Conservation (phyloP, 2,797 vertebrate species). For the Centroberyx gerrardi region DNA sequence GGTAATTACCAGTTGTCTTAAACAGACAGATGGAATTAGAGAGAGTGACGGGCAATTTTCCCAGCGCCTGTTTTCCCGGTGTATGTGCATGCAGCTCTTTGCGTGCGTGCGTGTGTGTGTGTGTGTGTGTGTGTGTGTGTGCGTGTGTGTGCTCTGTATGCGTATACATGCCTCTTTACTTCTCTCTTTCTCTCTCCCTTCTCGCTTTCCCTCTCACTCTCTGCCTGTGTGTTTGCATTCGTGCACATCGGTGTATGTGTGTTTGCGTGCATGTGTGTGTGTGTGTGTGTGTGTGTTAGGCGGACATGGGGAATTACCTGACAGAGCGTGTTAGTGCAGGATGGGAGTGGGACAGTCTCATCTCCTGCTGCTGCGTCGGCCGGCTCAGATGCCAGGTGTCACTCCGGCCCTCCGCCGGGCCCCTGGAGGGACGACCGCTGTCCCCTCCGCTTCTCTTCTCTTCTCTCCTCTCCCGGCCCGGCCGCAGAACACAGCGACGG, state of each 20-base stretch:
- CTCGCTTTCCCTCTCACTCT: constrained; percentile 14
- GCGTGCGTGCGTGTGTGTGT: constrained; percentile 8
- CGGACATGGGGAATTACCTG: constrained; percentile 77
- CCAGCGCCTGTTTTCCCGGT: constrained; percentile 68
- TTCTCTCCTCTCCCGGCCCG: constrained; percentile 12
- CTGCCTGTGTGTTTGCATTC: constrained; percentile 52
- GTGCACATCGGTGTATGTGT: constrained; percentile 5
- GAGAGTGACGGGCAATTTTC: constrained; percentile 85
- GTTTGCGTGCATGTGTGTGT: constrained; percentile 10
- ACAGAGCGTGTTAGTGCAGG: constrained; percentile 76
- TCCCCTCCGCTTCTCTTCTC: constrained; percentile 20
- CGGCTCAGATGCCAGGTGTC: constrained; percentile 71
- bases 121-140: neutral
- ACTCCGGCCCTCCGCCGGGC: constrained; percentile 50
- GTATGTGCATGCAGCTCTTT: constrained; percentile 42
- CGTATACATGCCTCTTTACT: constrained; percentile 48
- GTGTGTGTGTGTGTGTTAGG: constrained; percentile 29
- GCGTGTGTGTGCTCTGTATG: neutral
- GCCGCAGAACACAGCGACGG: constrained; percentile 11
- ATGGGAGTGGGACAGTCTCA: constrained; percentile 72
- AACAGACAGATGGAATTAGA: constrained; percentile 87
- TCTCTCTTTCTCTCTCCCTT: constrained; percentile 30
- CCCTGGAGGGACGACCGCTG: constrained; percentile 46
- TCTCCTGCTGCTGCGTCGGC: constrained; percentile 66
- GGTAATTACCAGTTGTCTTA: constrained; percentile 87